Evolutionary conservation across 2,888 invertebrate species (phyloP).

Genomic region (Dicranocentrus wangi): DNA sequence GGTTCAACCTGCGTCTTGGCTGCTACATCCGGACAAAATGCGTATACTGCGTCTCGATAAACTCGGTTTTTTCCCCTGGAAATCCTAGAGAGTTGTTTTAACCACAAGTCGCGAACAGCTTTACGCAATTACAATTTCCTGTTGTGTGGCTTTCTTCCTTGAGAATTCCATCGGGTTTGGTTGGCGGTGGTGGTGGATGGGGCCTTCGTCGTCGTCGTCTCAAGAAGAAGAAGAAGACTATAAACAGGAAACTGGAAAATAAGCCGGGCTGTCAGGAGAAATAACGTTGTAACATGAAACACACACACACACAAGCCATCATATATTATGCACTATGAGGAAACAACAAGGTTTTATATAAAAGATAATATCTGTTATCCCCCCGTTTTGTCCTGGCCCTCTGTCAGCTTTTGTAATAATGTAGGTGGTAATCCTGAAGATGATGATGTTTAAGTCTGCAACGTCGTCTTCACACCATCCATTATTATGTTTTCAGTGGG

Average conservation of each 20-base stretch:
- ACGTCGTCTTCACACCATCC: background rate
- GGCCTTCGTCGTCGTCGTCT: too few relatives aligned
- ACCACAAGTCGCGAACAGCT: background rate
- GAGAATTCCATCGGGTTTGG: background rate
- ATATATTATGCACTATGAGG: background rate
- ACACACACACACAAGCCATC: background rate
- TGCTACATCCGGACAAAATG: too few relatives aligned
- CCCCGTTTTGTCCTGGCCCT: too few relatives aligned
- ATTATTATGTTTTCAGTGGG: too few relatives aligned
- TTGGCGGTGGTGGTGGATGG: background rate
- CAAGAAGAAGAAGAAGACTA: too few relatives aligned
- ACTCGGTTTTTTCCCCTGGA: too few relatives aligned
- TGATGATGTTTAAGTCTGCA: background rate
- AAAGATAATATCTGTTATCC: too few relatives aligned
- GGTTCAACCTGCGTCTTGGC: too few relatives aligned
- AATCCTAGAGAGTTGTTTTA: too few relatives aligned
- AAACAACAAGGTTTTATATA: too few relatives aligned
- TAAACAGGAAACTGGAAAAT: background rate
- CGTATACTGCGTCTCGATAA: too few relatives aligned
- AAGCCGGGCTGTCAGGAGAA: background rate
- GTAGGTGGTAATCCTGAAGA: background rate
- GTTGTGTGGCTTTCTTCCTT: background rate
- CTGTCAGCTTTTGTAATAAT: too few relatives aligned
- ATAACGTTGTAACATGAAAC: background rate
- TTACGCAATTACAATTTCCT: slow-evolving; percentile 4